Evolutionary conservation across 1,140 invertebrate species (phyloP).

Genomic region (Teleopsis dalmanni): DNA sequence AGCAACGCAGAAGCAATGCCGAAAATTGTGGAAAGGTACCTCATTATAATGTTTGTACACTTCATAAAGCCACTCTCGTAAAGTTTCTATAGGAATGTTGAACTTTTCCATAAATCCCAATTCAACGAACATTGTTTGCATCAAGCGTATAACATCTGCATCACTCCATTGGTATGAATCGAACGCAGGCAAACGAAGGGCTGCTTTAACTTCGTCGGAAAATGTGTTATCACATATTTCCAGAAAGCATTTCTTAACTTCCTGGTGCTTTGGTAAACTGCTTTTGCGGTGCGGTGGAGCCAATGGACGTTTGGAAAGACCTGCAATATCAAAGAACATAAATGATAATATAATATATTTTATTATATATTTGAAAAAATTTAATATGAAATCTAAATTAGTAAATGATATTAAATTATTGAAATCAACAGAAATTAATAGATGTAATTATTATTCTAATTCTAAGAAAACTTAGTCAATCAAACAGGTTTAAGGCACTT

Average conservation of each 20-base stretch:
- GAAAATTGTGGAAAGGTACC: conserved; percentile 85
- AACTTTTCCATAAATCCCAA: conserved; percentile 68
- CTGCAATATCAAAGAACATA: conserved; percentile 16
- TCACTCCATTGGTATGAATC: conserved; percentile 79
- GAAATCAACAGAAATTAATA: conserved; percentile 1
- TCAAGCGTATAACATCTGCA: conserved; percentile 69
- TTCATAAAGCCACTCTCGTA: conserved; percentile 66
- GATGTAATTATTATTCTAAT: too few species aligned
- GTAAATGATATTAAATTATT: too few species aligned
- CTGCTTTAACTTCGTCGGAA: conserved; percentile 41
- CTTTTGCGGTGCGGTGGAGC: conserved; percentile 43
- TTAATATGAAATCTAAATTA: too few species aligned
- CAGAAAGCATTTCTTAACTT: conserved; percentile 42
- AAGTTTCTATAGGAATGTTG: conserved; percentile 64
- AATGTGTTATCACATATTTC: conserved; percentile 45
- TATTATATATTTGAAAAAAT: too few species aligned
- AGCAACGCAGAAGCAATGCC: conserved; percentile 82
- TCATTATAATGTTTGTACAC: conserved; percentile 86
- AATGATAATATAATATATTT: not conserved
- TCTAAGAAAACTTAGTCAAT: too few species aligned
- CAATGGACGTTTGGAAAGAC: conserved; percentile 40
- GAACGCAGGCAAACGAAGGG: conserved; percentile 66
- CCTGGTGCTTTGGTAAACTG: conserved; percentile 45
- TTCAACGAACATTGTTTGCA: conserved; percentile 80
- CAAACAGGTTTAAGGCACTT: too few species aligned